Evolutionary conservation across 2,797 vertebrate genomes (phyloP).

Genomic region (Acestrorhynchus altus): DNA sequence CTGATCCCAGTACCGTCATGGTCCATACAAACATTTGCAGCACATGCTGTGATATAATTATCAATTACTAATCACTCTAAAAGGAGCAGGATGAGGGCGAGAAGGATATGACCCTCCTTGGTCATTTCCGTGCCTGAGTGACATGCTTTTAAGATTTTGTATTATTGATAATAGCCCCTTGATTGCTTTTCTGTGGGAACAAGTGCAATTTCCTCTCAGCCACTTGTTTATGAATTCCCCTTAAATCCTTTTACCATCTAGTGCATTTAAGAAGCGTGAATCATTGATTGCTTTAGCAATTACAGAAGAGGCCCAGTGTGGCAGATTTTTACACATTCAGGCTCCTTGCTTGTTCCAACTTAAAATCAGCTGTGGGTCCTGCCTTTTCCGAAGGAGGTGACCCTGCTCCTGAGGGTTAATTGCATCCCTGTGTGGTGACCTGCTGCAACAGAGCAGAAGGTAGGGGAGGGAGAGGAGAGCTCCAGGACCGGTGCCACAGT

Average conservation of each 20-base stretch:
- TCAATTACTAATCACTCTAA: conserved; percentile 63
- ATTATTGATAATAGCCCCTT: conserved; percentile 61
- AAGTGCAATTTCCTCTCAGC: conserved; percentile 61
- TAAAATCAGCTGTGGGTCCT: conserved; percentile 31
- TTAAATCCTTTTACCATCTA: conserved; percentile 19
- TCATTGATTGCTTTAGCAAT: conserved; percentile 43
- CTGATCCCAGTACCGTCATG: conserved; percentile 6
- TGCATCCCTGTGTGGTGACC: conserved; percentile 51
- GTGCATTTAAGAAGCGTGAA: conserved; percentile 47
- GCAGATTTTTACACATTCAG: conserved; percentile 9
- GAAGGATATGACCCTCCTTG: conserved; percentile 58
- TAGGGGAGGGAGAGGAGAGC: conserved; percentile 56
- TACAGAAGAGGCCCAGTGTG: conserved; percentile 8
- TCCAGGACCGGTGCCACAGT: conserved; percentile 46
- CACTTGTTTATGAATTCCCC: background rate
- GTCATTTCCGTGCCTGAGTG: conserved; percentile 63
- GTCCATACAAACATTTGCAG: conserved; percentile 2
- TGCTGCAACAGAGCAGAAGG: conserved; percentile 46
- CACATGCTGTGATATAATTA: conserved; percentile 59
- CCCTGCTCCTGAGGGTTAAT: conserved; percentile 57
- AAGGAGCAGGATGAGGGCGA: conserved; percentile 48
- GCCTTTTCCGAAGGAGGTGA: conserved; percentile 2
- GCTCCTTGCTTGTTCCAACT: conserved; percentile 15
- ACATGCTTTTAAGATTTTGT: conserved; percentile 64
- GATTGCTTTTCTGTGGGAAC: conserved; percentile 63